Evolutionary conservation across 2,888 invertebrate genomes (phyloP).

Genomic region (Ligdia adustata): DNA sequence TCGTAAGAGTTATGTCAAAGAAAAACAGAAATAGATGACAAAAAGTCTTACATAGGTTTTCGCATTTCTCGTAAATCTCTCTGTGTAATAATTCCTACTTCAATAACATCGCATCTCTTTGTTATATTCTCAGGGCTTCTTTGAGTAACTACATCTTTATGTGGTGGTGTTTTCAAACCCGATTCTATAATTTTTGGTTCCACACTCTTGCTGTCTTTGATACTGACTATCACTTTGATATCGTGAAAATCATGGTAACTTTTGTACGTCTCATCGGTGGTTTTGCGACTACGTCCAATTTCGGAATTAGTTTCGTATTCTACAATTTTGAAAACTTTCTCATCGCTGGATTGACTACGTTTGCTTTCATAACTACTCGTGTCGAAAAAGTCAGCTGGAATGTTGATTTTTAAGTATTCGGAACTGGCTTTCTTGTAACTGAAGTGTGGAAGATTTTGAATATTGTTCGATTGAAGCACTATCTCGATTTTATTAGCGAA

Average conservation of each 20-base stretch:
- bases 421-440: conserved; percentile 47
- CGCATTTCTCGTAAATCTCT: conserved; percentile 49
- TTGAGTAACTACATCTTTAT: conserved; percentile 56
- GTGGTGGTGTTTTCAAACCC: conserved; percentile 41
- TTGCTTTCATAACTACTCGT: conserved; percentile 47
- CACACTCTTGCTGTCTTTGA: conserved; percentile 43
- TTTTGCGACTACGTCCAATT: conserved; percentile 37
- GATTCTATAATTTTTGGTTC: conserved; percentile 48
- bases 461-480: conserved; percentile 12
- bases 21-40: conserved; percentile 5
- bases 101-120: conserved; percentile 58
- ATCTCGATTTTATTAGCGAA: conserved; percentile 63
- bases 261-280: conserved; percentile 32
- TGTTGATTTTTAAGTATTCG: conserved; percentile 62
- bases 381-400: conserved; percentile 66
- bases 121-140: conserved; percentile 54
- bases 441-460: conserved; percentile 51
- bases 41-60: conserved; percentile 63
- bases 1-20: too few species aligned
- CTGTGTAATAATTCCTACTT: conserved; percentile 63
- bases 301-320: conserved; percentile 64
- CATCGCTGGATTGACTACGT: conserved; percentile 56
- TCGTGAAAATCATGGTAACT: conserved; percentile 44
- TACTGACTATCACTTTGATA: conserved; percentile 48
- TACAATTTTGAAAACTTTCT: conserved; percentile 67